These are phyloP conservation scores for Pterostichus niger DNA, from an alignment of 2,888 invertebrate genomes.

Conservation along the genomic window DNA sequence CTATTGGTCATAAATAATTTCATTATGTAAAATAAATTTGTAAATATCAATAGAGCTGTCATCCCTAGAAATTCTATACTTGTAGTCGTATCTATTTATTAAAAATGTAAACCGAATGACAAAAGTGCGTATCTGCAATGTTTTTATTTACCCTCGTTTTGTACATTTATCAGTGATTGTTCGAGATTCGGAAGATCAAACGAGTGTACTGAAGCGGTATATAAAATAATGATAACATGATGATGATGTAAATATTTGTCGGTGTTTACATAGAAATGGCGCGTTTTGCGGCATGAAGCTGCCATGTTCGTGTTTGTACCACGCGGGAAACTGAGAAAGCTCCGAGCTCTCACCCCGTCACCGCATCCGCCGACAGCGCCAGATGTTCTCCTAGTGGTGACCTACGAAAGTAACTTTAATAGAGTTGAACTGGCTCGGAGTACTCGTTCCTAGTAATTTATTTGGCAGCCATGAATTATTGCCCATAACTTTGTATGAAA, in stretches of 20 bases:
- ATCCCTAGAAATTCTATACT: too few species aligned
- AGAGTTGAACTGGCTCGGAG: constrained; percentile 75
- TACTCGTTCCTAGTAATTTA: constrained; percentile 77
- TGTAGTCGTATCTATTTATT: too few species aligned
- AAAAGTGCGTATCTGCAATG: too few species aligned
- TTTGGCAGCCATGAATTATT: constrained; percentile 77
- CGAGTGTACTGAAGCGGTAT: background rate
- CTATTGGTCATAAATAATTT: too few species aligned
- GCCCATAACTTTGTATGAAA: constrained; percentile 78
- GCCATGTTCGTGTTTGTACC: constrained; percentile 33
- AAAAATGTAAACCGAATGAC: too few species aligned
- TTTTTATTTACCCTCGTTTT: too few species aligned
- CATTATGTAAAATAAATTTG: too few species aligned
- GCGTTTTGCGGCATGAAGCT: constrained; percentile 24
- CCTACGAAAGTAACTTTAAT: constrained; percentile 77
- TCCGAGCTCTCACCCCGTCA: constrained; percentile 11
- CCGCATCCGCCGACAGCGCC: constrained; percentile 54
- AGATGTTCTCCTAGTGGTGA: constrained; percentile 72
- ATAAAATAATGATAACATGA: constrained; percentile 17
- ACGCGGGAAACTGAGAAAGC: constrained; percentile 26
- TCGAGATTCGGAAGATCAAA: background rate
- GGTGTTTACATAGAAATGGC: background rate
- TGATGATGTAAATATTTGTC: constrained; percentile 44
- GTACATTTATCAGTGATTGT: too few species aligned
- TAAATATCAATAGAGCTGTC: too few species aligned